Percentiles rank a stretch among this genome's conserved stretches.
Conservation (phyloP, 2,113 vertebrate genomes). For the Dromas ardeola region DNA sequence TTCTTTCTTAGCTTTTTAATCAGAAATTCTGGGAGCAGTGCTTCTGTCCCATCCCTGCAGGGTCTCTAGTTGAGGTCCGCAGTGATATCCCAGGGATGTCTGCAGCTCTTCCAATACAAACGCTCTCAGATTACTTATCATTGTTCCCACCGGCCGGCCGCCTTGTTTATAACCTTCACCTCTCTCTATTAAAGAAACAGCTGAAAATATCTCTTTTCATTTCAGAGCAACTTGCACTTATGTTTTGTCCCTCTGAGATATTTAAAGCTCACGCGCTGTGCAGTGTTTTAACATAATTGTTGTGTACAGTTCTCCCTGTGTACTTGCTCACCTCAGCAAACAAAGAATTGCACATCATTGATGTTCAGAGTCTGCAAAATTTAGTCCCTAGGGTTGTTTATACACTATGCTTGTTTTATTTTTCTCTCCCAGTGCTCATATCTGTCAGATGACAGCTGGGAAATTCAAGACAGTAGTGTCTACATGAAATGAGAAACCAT, state of each 20-base stretch:
- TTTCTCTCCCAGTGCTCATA: neutral
- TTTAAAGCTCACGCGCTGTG: neutral
- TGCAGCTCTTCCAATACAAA: neutral
- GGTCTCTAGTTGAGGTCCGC: neutral
- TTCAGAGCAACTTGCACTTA: neutral
- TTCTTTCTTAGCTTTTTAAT: neutral
- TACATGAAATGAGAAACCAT: neutral
- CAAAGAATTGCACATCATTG: neutral
- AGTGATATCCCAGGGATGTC: neutral
- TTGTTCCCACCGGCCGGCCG: neutral
- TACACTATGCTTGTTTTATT: neutral
- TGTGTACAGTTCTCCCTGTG: neutral
- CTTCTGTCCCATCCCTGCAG: neutral
- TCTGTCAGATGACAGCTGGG: slow-evolving; percentile 38
- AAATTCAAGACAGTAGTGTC: neutral
- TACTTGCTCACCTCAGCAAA: slow-evolving; percentile 49
- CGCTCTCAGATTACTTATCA: neutral
- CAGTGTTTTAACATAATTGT: slow-evolving; percentile 12
- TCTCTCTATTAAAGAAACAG: neutral
- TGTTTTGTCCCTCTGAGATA: neutral
- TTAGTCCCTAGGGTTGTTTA: slow-evolving; percentile 24
- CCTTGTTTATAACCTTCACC: neutral
- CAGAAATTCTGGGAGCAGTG: neutral
- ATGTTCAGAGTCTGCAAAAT: slow-evolving; percentile 21
- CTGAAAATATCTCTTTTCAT: neutral